These are phyloP conservation scores for Sinocyclocheilus grahami DNA, from an alignment of 2,113 vertebrate species.

Conservation along the genomic window DNA sequence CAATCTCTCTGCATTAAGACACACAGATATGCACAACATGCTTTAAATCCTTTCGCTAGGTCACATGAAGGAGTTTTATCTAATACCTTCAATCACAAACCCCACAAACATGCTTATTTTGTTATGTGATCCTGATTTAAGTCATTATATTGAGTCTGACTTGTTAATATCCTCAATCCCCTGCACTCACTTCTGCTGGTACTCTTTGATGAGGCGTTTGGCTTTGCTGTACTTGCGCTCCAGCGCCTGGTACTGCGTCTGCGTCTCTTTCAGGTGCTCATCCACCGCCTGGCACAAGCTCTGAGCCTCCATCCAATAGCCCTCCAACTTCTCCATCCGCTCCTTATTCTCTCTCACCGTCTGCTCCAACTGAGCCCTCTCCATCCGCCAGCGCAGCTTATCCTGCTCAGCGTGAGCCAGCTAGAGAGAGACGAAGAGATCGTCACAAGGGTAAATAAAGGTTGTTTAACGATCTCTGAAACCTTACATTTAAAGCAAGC, in stretches of 20 bases:
- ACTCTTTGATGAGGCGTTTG: conserved; percentile 97
- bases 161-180: background rate
- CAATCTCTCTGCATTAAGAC: conserved; percentile 79
- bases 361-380: conserved; percentile 95
- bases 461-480: background rate
- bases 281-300: conserved; percentile 96
- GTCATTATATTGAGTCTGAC: background rate
- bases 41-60: background rate
- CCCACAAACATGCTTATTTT: background rate
- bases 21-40: conserved; percentile 16
- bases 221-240: conserved; percentile 99
- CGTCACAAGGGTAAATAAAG: conserved; percentile 5
- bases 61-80: background rate
- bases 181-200: conserved; percentile 92
- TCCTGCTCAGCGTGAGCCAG: conserved; percentile 94
- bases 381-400: conserved; percentile 90
- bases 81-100: background rate
- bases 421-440: conserved; percentile 68
- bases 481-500: background rate
- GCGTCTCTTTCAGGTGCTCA: conserved; percentile 97
- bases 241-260: conserved; percentile 95
- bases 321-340: conserved; percentile 97
- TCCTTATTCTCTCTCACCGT: conserved; percentile 98
- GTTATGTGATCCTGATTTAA: background rate
- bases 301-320: conserved; percentile 99